Base-by-base conservation (phyloP, 2,113 vertebrate genomes). In the Scomber scombrus region DNA sequence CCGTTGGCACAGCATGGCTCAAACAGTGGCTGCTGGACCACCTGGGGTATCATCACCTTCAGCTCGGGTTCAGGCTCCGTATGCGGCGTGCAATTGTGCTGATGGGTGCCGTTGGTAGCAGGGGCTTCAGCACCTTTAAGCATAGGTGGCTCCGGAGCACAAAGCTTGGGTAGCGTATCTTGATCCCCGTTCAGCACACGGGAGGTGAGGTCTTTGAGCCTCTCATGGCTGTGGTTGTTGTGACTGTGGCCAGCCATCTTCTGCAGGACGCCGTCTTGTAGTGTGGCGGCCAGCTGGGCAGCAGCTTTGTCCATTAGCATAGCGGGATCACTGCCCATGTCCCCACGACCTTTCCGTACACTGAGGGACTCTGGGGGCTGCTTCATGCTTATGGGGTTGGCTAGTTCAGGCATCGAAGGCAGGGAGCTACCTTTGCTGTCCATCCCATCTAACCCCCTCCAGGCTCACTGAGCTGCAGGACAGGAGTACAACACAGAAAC, bases 171-270 rank as follows among this genome's bases (percentile, higher is more conserved):
- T 23, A 92, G 95, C 88, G 66, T 90, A 90, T 93, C 97, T 88
- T 87, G 96, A 60, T 99, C 98, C 0, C 97, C 97, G 0, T 99
- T 99, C 19, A 98, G 96, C 52, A 99, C 95, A 1, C 95, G 95
- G 19, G 97, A 97, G 29, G 98, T 97, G 3, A 99, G 93, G 88
- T 98, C 98, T 91, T 97, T 97, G 67, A 99, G 91, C 85, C 95
- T 96, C 77, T 98, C 97, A 0, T 96, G 95, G 34, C 95, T 94
- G 2, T 94, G 92, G 82, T 90, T 89, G 78, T 87, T 88, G 0
- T 96, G 94, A 19, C 95, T 94, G 1, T 96, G 97, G 86, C 95
- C 95, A 0, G 97, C 95, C 34, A 97, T 97, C 84, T 96, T 98
- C 60, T 96, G 96, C 78, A 97, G 93, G 75, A 97, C 97, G 0